A percentile compares a stretch with the other conserved stretches of the same genome.
These are phyloP conservation scores for Prosopocoilus inquinatus DNA, from an alignment of 2,888 invertebrate species.

Conservation along the genomic window DNA sequence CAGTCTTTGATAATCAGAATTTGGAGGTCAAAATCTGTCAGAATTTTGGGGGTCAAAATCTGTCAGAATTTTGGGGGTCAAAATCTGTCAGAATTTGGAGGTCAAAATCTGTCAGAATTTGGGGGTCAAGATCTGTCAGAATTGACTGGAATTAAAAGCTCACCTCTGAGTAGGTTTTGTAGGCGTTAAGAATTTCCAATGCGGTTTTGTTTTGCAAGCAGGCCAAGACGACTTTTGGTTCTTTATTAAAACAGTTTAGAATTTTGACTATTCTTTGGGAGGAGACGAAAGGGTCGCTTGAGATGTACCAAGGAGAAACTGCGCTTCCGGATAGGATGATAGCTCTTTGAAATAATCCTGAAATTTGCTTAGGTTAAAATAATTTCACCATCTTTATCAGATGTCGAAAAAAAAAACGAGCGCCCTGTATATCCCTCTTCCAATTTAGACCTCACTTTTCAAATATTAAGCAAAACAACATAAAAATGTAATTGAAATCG, in stretches of 20 bases:
- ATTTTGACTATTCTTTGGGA: slow-evolving; percentile 59
- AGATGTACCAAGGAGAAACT: slow-evolving; percentile 50
- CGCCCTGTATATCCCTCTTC: too few species aligned
- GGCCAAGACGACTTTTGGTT: slow-evolving; percentile 54
- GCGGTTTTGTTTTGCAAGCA: slow-evolving; percentile 64
- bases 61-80: background rate
- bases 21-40: background rate
- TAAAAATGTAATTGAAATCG: too few species aligned
- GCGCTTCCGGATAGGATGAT: slow-evolving; percentile 67
- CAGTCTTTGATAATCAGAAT: too few species aligned
- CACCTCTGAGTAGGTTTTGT: slow-evolving; percentile 56
- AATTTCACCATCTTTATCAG: too few species aligned
- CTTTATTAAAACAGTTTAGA: slow-evolving; percentile 55
- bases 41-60: background rate
- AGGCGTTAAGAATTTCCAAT: slow-evolving; percentile 59
- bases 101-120: background rate
- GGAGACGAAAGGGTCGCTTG: slow-evolving; percentile 49
- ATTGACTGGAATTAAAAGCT: too few species aligned
- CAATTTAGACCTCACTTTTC: too few species aligned
- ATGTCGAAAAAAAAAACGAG: too few species aligned
- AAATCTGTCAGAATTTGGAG: slow-evolving; percentile 1
- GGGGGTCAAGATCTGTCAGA: too few species aligned
- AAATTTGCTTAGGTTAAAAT: slow-evolving; percentile 13
- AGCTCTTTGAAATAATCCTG: slow-evolving; percentile 64
- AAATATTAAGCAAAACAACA: too few species aligned